A percentile compares a stretch with the other conserved stretches of the same genome.
phyloP scores from a whole-genome alignment of 2,113 vertebrate genomes.

The Phyllopteryx taeniolatus region DNA sequence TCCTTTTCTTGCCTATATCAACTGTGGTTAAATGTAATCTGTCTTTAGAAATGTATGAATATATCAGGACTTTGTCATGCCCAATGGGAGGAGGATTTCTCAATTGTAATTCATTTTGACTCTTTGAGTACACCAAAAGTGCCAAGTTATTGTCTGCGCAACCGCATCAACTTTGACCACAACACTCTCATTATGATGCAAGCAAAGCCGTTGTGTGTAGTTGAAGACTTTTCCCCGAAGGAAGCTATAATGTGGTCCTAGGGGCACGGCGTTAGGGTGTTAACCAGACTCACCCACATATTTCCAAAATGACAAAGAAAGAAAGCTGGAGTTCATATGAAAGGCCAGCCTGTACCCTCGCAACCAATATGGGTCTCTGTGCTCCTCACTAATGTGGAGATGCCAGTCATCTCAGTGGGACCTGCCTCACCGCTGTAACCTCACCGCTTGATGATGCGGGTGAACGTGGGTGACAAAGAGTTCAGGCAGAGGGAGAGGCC shows the following conservation, averaged over 20 bases:
- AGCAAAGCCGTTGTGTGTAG: conserved; percentile 15
- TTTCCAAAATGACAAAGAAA: conserved; percentile 72
- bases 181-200: conserved; percentile 15
- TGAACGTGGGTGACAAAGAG: conserved; percentile 34
- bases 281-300: conserved; percentile 78
- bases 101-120: not conserved
- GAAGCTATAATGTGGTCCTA: conserved; percentile 57
- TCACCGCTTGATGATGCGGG: conserved; percentile 29
- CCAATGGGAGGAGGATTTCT: not conserved
- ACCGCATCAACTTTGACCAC: conserved; percentile 9
- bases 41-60: not conserved
- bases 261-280: conserved; percentile 70
- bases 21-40: not conserved
- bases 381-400: conserved; percentile 33
- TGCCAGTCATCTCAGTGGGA: conserved; percentile 38
- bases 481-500: conserved; percentile 49
- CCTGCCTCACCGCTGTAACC: conserved; percentile 35
- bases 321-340: conserved; percentile 58
- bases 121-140: not conserved
- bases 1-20: not conserved
- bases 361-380: conserved; percentile 46
- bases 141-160: conserved; percentile 22
- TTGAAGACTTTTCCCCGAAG: conserved; percentile 38
- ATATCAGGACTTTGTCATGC: not conserved
- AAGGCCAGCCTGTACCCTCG: conserved; percentile 41